Evolutionary conservation across 2,113 vertebrate genomes (phyloP).

Genomic region (Pseudorasbora parva): DNA sequence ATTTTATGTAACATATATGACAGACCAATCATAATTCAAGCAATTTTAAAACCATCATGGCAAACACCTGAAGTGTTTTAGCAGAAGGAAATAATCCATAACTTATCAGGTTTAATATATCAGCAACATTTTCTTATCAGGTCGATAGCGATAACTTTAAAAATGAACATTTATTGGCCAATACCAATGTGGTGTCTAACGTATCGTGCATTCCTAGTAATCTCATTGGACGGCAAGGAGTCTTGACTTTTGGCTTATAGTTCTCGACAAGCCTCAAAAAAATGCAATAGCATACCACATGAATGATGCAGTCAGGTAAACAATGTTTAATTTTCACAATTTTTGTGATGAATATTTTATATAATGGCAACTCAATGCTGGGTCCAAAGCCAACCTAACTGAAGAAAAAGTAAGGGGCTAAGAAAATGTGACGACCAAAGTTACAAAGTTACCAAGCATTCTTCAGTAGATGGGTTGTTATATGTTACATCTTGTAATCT

Average conservation of each 20-base stretch:
- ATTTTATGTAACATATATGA: no score
- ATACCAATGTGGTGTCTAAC: no score
- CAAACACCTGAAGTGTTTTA: no score
- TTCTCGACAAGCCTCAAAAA: neutral
- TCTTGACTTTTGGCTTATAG: neutral
- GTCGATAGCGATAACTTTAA: no score
- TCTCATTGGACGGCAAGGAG: neutral
- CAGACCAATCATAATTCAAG: no score
- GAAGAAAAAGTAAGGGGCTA: neutral
- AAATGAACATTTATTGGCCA: no score
- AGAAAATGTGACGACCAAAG: neutral
- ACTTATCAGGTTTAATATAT: no score
- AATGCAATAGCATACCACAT: neutral
- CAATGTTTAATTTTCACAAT: neutral
- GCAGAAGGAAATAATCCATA: no score
- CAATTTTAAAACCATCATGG: no score
- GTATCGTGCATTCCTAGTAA: no score
- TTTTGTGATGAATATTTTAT: neutral
- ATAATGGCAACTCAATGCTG: neutral
- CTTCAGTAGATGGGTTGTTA: neutral
- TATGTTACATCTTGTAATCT: neutral
- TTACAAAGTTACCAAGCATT: no score
- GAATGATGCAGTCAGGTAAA: neutral
- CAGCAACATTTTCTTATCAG: no score
- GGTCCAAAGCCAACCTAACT: neutral